Conservation (phyloP, 2,113 vertebrate genomes). For the Hippoglossus stenolepis region DNA sequence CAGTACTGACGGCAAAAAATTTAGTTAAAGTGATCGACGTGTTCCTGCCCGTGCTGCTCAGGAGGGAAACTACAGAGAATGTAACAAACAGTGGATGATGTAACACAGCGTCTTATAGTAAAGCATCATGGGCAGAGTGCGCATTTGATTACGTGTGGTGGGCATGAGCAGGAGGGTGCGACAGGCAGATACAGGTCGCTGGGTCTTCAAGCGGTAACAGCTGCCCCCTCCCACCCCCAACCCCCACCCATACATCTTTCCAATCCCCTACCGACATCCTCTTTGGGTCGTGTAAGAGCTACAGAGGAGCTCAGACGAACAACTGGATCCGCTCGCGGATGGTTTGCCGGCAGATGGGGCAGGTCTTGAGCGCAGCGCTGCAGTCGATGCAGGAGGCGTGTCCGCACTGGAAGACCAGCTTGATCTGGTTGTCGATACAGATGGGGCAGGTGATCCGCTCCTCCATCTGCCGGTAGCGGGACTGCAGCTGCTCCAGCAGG, state of each 20-base stretch:
- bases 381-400: slow-evolving; percentile 96
- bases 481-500: slow-evolving; percentile 98
- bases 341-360: slow-evolving; percentile 96
- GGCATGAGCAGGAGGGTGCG: slow-evolving; percentile 13
- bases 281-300: slow-evolving; percentile 19
- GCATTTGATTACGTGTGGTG: not conserved
- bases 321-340: slow-evolving; percentile 95
- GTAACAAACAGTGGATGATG: slow-evolving; percentile 35
- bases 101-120: slow-evolving; percentile 29
- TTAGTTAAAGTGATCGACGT: slow-evolving; percentile 10
- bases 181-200: slow-evolving; percentile 23
- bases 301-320: slow-evolving; percentile 86
- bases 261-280: slow-evolving; percentile 3
- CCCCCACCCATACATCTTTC: not conserved
- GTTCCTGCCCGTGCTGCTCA: slow-evolving; percentile 17
- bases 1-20: slow-evolving; percentile 13
- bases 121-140: slow-evolving; percentile 31
- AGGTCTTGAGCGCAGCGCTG: slow-evolving; percentile 90
- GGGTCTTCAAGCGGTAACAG: slow-evolving; percentile 20
- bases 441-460: slow-evolving; percentile 99
- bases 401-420: slow-evolving; percentile 97
- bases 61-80: slow-evolving; percentile 34
- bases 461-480: slow-evolving; percentile 97
- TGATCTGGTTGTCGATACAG: slow-evolving; percentile 98
- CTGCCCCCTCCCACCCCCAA: slow-evolving; percentile 6